phyloP scores from a whole-genome alignment of 2,113 vertebrate genomes.

The Myotis yumanensis region DNA sequence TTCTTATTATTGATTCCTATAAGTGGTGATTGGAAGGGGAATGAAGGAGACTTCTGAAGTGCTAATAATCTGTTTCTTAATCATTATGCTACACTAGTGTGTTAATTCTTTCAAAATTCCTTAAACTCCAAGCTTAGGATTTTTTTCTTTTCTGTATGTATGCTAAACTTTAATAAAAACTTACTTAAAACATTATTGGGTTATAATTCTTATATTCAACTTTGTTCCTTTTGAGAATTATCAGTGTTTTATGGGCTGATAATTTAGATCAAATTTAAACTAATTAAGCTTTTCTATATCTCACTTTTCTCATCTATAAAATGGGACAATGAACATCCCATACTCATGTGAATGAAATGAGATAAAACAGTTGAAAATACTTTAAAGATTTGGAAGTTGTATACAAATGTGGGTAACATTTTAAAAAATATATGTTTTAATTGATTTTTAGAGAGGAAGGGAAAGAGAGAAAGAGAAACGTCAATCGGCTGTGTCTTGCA shows the following conservation, averaged over 20 bases:
- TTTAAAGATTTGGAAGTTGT: not conserved
- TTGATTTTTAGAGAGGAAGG: no score
- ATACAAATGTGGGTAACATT: not conserved
- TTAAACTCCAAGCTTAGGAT: not conserved
- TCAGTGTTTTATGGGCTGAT: not conserved
- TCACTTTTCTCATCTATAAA: slow-evolving; percentile 48
- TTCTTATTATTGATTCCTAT: not conserved
- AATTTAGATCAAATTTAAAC: not conserved
- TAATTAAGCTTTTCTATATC: not conserved
- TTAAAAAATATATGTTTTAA: not conserved
- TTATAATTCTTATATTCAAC: not conserved
- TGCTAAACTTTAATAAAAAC: not conserved
- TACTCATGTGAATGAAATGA: not conserved
- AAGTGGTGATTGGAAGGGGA: not conserved
- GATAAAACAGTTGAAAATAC: not conserved
- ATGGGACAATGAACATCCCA: not conserved
- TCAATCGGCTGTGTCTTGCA: no score
- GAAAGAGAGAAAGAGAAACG: no score
- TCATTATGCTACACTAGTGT: not conserved
- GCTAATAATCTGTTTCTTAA: slow-evolving; percentile 14
- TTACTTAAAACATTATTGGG: not conserved
- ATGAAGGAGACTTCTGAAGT: not conserved
- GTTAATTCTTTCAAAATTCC: not conserved
- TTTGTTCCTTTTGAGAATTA: not conserved
- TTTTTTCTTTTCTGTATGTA: not conserved